These are phyloP conservation scores for Antheraea assamensis DNA, from an alignment of 2,888 invertebrate species.

Conservation along the genomic window DNA sequence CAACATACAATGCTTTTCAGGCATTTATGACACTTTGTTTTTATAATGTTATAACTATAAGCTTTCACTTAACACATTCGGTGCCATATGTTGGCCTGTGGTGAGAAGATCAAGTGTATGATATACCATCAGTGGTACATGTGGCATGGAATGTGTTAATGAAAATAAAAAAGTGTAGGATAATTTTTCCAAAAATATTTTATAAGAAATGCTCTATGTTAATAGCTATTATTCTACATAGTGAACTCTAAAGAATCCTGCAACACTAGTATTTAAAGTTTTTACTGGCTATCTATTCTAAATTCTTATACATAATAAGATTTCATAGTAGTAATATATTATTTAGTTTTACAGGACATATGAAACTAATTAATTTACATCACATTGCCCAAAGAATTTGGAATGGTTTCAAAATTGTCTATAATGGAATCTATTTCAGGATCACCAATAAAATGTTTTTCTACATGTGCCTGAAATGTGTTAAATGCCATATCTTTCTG, in stretches of 20 bases:
- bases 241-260: neutral
- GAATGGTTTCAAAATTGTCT: constrained; percentile 79
- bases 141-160: no score
- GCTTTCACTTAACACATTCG: neutral
- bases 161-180: neutral
- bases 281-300: neutral
- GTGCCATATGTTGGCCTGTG: no score
- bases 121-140: no score
- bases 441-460: constrained; percentile 87
- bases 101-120: neutral
- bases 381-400: constrained; percentile 66
- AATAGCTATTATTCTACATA: neutral
- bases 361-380: constrained; percentile 35
- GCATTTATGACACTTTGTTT: neutral
- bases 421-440: constrained; percentile 76
- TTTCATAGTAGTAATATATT: neutral
- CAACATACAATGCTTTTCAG: neutral
- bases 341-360: neutral
- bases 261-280: neutral
- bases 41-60: neutral
- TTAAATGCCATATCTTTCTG: constrained; percentile 81
- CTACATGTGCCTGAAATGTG: constrained; percentile 88
- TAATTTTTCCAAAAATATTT: neutral
- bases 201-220: neutral
- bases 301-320: neutral